A percentile compares a stretch with the other conserved stretches of the same genome.
Evolutionary conservation across 2,113 vertebrate genomes (phyloP).

Genomic region (Opisthocomus hoazin): DNA sequence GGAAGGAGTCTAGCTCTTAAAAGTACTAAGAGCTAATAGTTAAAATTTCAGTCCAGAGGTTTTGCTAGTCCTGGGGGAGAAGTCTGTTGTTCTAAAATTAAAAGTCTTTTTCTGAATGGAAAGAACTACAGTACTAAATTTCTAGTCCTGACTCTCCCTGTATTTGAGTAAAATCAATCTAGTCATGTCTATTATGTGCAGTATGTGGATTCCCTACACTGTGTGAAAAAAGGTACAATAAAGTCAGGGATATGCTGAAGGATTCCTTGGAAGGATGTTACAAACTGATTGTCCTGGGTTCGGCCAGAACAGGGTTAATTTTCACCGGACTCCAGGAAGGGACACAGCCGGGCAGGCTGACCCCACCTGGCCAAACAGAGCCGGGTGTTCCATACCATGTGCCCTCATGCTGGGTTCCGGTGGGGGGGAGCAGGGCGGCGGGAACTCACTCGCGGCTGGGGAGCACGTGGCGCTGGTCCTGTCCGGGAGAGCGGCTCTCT

Average conservation of each 20-base stretch:
- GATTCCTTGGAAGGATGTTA: neutral
- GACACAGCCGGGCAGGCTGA: too few species aligned
- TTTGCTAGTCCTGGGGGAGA: neutral
- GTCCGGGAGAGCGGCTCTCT: too few species aligned
- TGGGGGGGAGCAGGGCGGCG: too few species aligned
- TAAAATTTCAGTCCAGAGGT: neutral
- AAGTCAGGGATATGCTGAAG: neutral
- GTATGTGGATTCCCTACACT: neutral
- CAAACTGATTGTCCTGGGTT: too few species aligned
- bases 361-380: too few species aligned
- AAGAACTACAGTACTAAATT: neutral
- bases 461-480: too few species aligned
- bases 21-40: neutral
- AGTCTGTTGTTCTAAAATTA: neutral
- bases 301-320: too few species aligned
- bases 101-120: neutral
- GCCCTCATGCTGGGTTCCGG: too few species aligned
- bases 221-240: neutral
- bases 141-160: neutral
- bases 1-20: neutral
- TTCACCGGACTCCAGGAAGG: too few species aligned
- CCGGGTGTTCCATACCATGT: too few species aligned
- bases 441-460: too few species aligned
- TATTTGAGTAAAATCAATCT: neutral
- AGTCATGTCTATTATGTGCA: neutral